Percentiles rank a stretch among this genome's conserved stretches.
Evolutionary conservation across 2,797 vertebrate species (phyloP).

Genomic region (Coranthus polyacanthus): DNA sequence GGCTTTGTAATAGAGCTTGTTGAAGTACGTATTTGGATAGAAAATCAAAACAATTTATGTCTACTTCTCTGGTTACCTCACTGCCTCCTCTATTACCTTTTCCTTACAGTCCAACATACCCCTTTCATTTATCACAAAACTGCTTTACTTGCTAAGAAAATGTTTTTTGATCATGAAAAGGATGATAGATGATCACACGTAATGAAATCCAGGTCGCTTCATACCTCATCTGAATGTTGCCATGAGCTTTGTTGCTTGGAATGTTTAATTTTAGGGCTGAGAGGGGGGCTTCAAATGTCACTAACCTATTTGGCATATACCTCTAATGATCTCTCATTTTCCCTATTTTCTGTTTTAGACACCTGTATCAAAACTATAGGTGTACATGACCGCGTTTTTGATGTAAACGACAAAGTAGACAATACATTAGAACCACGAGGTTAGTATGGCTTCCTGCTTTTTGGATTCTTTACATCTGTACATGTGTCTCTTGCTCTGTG

Average conservation of each 20-base stretch:
- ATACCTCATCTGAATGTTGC: constrained; percentile 80
- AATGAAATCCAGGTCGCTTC: constrained; percentile 56
- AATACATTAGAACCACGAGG: constrained; percentile 99
- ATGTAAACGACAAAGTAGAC: constrained; percentile 99
- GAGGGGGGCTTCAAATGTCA: constrained; percentile 84
- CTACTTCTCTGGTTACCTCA: constrained; percentile 60
- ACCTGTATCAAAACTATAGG: constrained; percentile 99
- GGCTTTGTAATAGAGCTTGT: constrained; percentile 70
- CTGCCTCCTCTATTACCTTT: constrained; percentile 50
- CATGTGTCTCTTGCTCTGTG: constrained; percentile 56
- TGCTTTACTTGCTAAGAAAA: constrained; percentile 49
- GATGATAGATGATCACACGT: constrained; percentile 42
- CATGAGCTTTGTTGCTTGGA: constrained; percentile 84
- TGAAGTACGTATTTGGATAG: constrained; percentile 78
- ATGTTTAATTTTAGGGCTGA: constrained; percentile 74
- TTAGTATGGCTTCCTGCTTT: constrained; percentile 97
- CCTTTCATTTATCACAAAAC: constrained; percentile 58
- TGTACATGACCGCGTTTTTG: constrained; percentile 99
- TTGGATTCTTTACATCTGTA: constrained; percentile 83
- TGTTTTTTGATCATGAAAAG: constrained; percentile 44
- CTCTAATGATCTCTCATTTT: constrained; percentile 81
- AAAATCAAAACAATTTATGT: constrained; percentile 74
- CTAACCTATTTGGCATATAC: constrained; percentile 87
- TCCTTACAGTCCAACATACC: constrained; percentile 58
- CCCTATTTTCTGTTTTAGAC: constrained; percentile 92